phyloP scores from a whole-genome alignment of 2,797 vertebrate species.

The Tolypeutes matacus region DNA sequence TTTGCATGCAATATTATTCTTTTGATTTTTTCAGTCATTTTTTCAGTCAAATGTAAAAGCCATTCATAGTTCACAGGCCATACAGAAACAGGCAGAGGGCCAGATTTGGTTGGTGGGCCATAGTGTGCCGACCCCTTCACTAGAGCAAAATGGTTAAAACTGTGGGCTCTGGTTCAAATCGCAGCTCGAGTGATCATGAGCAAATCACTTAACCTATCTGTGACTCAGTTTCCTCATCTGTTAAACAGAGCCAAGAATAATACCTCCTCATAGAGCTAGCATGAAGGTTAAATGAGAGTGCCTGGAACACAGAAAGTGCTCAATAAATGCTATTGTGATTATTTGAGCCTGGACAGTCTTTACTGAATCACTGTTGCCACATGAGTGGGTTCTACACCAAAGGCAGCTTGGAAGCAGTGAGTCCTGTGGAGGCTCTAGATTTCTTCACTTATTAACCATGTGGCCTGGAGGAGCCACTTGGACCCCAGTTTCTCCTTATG shows the following conservation, averaged over 20 bases:
- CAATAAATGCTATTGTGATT: background rate
- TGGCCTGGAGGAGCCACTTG: background rate
- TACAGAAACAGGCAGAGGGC: background rate
- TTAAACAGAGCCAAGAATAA: background rate
- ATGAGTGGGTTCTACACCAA: too few species aligned
- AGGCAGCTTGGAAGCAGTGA: background rate
- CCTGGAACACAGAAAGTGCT: background rate
- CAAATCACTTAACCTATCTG: background rate
- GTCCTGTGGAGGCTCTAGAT: background rate
- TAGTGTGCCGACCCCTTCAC: background rate
- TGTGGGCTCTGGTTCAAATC: background rate
- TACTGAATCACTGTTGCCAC: background rate
- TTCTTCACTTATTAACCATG: background rate
- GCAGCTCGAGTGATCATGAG: background rate
- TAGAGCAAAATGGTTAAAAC: background rate
- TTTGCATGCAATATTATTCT: background rate
- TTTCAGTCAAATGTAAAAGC: background rate
- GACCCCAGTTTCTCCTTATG: background rate
- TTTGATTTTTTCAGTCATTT: background rate
- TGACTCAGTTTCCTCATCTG: background rate
- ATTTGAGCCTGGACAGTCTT: background rate
- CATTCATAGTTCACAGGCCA: background rate
- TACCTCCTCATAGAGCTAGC: background rate
- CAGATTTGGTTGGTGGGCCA: background rate
- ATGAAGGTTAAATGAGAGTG: background rate